Base-by-base conservation (phyloP, 1,140 invertebrate genomes). In the Polyergus mexicanus region DNA sequence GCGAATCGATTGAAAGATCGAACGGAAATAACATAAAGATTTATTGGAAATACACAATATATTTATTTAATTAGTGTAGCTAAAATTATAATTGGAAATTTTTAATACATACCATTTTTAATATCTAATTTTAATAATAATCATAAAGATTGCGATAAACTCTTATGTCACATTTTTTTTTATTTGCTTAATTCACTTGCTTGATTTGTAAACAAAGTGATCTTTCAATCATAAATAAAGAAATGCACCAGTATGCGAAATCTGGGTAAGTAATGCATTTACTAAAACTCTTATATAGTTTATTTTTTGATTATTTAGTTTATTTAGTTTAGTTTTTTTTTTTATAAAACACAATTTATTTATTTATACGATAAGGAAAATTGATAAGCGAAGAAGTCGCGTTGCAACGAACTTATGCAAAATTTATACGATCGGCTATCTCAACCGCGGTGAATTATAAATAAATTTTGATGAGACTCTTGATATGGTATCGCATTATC, bases 191-290 rank as follows among this genome's bases (percentile, higher is more conserved):
- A 72, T 72, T 28, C 3, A 25, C 11, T 11, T 44, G 1, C 1
- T 63, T 8, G 0, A 47, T 32, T 47, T 38, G n/a, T 47, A 0
- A 83, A 72, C 11, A n/a, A 72, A 25, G 68, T 32, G 68, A 74
- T 60, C 4, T 25, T 38, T 62, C 47, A 44, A 47, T 81, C 5
- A 38, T 35, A 60, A 74, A 25, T 71, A 47, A 72, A 76, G 84
- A 8, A 47, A 92, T 91, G 91, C 88, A 89, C 22, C 87, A 92
- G 5, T 91, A 92, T 83, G 19, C 88, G 13, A 91, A 89, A 88
- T 54, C 11, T 35, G 68, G 90, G 90, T 92, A 69, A 91, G 90
- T 90, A 72, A 69, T 38, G 16, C 28, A 10, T 28, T 81, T 51
- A 7, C 8, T n/a, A 2, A 28, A 47, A 44, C 0, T 11, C 25